Base-by-base conservation (phyloP, 2,797 vertebrate genomes). In the Sebastes taczanowskii region DNA sequence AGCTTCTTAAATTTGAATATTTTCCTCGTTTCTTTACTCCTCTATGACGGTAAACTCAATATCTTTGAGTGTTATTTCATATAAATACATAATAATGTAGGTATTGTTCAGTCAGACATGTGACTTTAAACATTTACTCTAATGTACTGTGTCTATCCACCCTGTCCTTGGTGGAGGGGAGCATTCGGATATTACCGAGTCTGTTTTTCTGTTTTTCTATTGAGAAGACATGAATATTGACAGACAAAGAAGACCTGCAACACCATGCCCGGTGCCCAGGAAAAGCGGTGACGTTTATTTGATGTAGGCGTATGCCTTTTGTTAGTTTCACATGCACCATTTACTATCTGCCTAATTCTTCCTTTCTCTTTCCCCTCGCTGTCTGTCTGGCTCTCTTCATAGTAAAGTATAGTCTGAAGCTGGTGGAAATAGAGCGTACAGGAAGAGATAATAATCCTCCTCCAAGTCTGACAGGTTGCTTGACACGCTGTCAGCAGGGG, bases 401-500 rank as follows among this genome's bases (percentile, higher is more conserved):
- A 64, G 74, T 59, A 35, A 71, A 86, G 81, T 74, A 52, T 64
- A 86, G 79, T 91, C 83, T 87, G 87, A 93, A 85, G 80, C 76
- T 66, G 60, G 83, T 86, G 84, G 77, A 91, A 91, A 90, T 83
- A 76, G 74, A 83, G 86, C 73, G 13, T 81, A 86, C 74, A 88
- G 85, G 91, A 86, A 82, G 79, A 94, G 92, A 95, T 95, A 93
- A 95, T 95, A 94, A 95, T 96, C 94, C 94, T 89, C 89, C 94
- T 94, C 89, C 92, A 94, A 95, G 91, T 92, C 91, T 95, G 94
- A 95, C 93, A 95, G 94, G 91, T 95, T 88, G 89, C 92, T 89
- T 95, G 96, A 95, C 94, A 92, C 77, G 85, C 95, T 93, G 95
- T 95, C 93, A 87, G 87, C 74, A 71, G 82, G 80, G 84, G 74